Base-by-base conservation (phyloP, 2,113 vertebrate genomes). In the Lipotes vexillifer region DNA sequence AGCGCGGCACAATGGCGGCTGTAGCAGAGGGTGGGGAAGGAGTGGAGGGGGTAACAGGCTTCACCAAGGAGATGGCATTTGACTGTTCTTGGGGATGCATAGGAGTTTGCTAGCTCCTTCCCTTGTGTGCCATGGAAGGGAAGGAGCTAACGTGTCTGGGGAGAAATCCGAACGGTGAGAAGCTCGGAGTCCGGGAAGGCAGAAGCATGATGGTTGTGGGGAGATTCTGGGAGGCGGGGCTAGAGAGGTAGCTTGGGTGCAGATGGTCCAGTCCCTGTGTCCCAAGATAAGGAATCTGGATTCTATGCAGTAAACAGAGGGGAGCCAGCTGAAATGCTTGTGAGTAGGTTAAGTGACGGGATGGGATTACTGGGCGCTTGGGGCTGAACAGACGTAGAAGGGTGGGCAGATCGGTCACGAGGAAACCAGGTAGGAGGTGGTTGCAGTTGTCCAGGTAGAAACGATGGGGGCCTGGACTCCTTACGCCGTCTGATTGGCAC, bases 1-100 rank as follows among this genome's bases (percentile, higher is more conserved):
- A 38, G 36, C 9, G 21, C 27, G 1, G 1, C 10, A 18, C 6
- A 5, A 29, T 0, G 15, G 9, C 63, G 38, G 6, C 78, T 66
- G 2, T 9, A 14, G 5, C 11, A 27, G 52, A 87, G 27, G 52
- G 25, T 27, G 5, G 10, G 6, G 4, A 36, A 52, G 15, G 52
- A 17, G 15, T 52, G 33, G n/a, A 61, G 17, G 9, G 14, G 8
- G 14, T 52, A 17, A 20, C 0, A 0, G 78, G 3, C 23, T 89
- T 92, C 25, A 2, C 33, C 23, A 65, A 36, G 31, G 25, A 27
- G 46, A 68, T n/a, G 20, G 38, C 14, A 49, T 41, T 59, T 55
- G 33, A 41, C 23, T 46, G 7, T 7, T 84, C 36, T 61, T 55
- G 57, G 36, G 38, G 23, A 52, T 29, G 33, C 46, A 2, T 1